Conservation (phyloP, 2,797 vertebrate genomes). For the Thripadectes ignobilis region DNA sequence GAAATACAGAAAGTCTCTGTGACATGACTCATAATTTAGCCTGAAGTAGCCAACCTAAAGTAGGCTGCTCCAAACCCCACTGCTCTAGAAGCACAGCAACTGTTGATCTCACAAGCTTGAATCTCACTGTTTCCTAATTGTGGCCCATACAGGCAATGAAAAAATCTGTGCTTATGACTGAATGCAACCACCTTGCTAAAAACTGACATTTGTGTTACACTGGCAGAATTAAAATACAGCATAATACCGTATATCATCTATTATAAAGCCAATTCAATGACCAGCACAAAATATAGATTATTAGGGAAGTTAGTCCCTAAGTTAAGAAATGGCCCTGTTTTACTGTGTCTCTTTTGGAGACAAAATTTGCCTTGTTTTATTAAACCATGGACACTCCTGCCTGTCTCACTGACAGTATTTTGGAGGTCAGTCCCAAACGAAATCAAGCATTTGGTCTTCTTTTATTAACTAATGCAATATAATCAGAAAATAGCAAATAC, state of each 20-base stretch:
- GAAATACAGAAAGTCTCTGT: background rate
- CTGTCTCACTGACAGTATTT: background rate
- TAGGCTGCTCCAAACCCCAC: background rate
- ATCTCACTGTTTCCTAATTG: background rate
- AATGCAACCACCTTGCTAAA: background rate
- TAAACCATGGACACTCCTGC: background rate
- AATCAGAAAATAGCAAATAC: background rate
- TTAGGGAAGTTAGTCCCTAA: background rate
- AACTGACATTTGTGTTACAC: background rate
- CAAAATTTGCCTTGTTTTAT: background rate
- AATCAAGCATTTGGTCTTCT: background rate
- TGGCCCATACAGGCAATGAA: background rate
- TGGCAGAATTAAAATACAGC: background rate
- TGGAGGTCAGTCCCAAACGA: background rate
- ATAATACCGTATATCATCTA: background rate
- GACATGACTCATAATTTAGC: accelerated
- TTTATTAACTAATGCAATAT: background rate
- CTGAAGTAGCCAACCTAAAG: background rate
- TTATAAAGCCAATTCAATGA: background rate
- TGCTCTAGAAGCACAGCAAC: accelerated
- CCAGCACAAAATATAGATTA: background rate
- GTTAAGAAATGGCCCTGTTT: background rate
- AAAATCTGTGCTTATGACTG: background rate
- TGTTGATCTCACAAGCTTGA: background rate
- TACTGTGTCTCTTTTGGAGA: background rate